A percentile compares a stretch with the other conserved stretches of the same genome.
Conservation (phyloP, 1,140 invertebrate species). For the Drosophila oshimai region DNA sequence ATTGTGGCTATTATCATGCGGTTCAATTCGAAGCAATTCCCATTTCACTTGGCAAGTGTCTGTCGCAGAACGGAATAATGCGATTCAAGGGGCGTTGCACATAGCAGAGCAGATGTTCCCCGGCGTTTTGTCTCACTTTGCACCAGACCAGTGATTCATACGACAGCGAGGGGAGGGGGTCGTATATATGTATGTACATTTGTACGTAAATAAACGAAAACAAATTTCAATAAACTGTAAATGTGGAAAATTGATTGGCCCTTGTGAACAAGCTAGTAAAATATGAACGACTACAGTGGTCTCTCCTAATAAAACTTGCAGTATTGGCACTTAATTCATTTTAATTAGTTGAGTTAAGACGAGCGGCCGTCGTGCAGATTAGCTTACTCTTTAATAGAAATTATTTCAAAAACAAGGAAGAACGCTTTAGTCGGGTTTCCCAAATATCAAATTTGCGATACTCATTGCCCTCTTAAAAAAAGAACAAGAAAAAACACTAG, state of each 20-base stretch:
- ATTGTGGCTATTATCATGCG: slow-evolving; percentile 4
- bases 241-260: slow-evolving; percentile 29
- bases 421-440: too few relatives aligned
- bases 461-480: too few relatives aligned
- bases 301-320: background rate
- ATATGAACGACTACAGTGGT: background rate
- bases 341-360: too few relatives aligned
- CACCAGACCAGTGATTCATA: slow-evolving; percentile 24
- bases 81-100: slow-evolving; percentile 34
- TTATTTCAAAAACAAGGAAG: too few relatives aligned
- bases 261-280: slow-evolving; percentile 1
- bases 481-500: too few relatives aligned
- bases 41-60: slow-evolving; percentile 9
- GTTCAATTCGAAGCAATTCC: background rate
- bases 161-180: background rate
- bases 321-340: too few relatives aligned
- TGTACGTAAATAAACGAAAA: background rate
- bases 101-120: slow-evolving; percentile 26
- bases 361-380: too few relatives aligned
- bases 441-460: too few relatives aligned
- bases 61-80: slow-evolving; percentile 10
- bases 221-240: slow-evolving; percentile 25
- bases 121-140: background rate
- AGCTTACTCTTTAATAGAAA: too few relatives aligned
- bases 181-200: too few relatives aligned